phyloP scores from a whole-genome alignment of 30 jellyfish, hydroid and myxozoan species.

The Hydractinia echinata region DNA sequence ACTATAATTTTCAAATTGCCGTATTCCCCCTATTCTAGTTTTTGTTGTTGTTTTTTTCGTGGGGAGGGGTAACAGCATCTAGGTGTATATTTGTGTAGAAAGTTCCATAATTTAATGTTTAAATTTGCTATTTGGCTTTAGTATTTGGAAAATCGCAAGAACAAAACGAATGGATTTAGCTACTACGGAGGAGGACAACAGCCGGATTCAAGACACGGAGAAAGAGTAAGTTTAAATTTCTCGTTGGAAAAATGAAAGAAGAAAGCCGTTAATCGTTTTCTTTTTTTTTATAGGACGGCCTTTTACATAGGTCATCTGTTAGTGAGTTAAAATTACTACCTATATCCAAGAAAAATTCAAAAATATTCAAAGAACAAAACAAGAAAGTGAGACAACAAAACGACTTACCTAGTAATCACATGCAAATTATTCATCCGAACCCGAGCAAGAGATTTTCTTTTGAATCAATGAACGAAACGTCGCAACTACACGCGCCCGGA shows the following conservation, averaged over 20 bases:
- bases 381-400: not conserved
- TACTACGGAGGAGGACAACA: slow-evolving; percentile 2
- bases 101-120: not conserved
- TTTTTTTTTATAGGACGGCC: not conserved
- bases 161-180: not conserved
- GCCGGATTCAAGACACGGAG: not conserved
- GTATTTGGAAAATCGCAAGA: not conserved
- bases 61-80: too few relatives aligned
- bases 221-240: not conserved
- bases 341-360: not conserved
- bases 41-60: too few relatives aligned
- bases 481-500: slow-evolving; percentile 17
- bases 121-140: not conserved
- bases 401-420: not conserved
- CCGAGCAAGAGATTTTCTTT: not conserved
- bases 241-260: too few relatives aligned
- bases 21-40: too few relatives aligned
- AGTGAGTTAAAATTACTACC: slow-evolving; percentile 9
- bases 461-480: not conserved
- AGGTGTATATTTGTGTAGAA: too few relatives aligned
- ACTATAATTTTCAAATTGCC: too few relatives aligned
- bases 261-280: too few relatives aligned
- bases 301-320: slow-evolving; percentile 1
- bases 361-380: not conserved
- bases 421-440: not conserved